Evolutionary conservation across 2,888 invertebrate species (phyloP).

Genomic region (Erpobdella octoculata): DNA sequence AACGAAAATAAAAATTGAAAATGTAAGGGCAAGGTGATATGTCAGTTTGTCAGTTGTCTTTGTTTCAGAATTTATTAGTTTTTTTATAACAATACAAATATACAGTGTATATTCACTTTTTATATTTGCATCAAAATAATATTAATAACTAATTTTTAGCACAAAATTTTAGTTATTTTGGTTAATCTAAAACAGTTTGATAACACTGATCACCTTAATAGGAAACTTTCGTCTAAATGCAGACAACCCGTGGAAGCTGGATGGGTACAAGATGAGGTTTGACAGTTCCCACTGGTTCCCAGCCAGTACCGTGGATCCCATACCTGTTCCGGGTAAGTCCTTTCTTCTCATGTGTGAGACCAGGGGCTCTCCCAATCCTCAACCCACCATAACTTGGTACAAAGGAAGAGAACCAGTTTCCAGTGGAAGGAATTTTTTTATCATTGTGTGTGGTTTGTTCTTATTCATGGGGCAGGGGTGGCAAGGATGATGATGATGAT

Average conservation of each 20-base stretch:
- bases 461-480: too few species aligned
- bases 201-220: neutral
- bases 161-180: too few species aligned
- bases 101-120: too few species aligned
- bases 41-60: too few species aligned
- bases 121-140: too few species aligned
- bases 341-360: constrained; percentile 40
- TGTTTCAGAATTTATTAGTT: too few species aligned
- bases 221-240: neutral
- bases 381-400: constrained; percentile 38
- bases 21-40: too few species aligned
- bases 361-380: constrained; percentile 36
- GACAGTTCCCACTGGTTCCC: constrained; percentile 38
- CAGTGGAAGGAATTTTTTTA: constrained; percentile 37
- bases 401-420: constrained; percentile 33
- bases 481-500: constrained; percentile 8
- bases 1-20: too few species aligned
- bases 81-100: too few species aligned
- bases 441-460: constrained; percentile 38
- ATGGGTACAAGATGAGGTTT: constrained; percentile 39
- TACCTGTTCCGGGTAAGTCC: constrained; percentile 36
- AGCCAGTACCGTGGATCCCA: constrained; percentile 32
- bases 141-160: too few species aligned
- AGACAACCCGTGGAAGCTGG: constrained; percentile 39
- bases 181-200: neutral